Evolutionary conservation across 2,113 vertebrate genomes (phyloP).

Genomic region (Haemorhous mexicanus): DNA sequence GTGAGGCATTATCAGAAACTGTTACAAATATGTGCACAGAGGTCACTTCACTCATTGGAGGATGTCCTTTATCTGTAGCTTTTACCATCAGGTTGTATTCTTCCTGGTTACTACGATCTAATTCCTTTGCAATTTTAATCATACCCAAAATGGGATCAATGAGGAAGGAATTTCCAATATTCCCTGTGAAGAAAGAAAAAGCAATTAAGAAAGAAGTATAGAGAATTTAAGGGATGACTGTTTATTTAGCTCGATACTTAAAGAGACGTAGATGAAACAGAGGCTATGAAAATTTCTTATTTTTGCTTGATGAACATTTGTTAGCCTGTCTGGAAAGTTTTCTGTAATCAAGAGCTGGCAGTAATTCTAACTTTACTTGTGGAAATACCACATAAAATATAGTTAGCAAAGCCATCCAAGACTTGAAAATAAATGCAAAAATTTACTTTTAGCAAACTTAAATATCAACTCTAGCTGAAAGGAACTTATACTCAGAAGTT

Average conservation of each 20-base stretch:
- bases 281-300: neutral
- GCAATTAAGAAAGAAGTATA: neutral
- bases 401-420: neutral
- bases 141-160: conserved; percentile 89
- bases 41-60: conserved; percentile 82
- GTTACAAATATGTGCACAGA: conserved; percentile 85
- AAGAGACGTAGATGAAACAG: neutral
- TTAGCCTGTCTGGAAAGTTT: neutral
- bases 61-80: conserved; percentile 85
- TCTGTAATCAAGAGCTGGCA: neutral
- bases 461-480: neutral
- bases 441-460: neutral
- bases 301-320: neutral
- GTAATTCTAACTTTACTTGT: neutral
- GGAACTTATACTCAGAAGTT: neutral
- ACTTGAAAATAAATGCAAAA: neutral
- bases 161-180: conserved; percentile 90
- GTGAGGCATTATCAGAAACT: conserved; percentile 89
- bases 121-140: conserved; percentile 87
- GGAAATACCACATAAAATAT: neutral
- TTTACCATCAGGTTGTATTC: conserved; percentile 88
- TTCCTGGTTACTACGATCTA: conserved; percentile 84
- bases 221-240: neutral
- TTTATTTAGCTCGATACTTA: neutral
- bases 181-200: conserved; percentile 77